A percentile compares a stretch with the other conserved stretches of the same genome.
Evolutionary conservation across 2,113 vertebrate genomes (phyloP).

Genomic region (Pithys albifrons): DNA sequence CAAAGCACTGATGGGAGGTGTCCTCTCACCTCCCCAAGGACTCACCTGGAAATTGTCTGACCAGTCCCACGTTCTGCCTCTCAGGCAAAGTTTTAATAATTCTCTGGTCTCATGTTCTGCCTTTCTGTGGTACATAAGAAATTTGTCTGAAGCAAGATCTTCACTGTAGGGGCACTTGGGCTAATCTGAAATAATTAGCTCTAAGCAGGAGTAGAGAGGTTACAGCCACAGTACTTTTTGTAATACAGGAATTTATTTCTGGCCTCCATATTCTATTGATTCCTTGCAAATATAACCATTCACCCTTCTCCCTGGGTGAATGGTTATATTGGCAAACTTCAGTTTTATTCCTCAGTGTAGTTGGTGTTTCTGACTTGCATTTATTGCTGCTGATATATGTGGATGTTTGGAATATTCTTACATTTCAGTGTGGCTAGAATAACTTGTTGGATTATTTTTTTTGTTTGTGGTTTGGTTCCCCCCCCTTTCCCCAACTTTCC

Average conservation of each 20-base stretch:
- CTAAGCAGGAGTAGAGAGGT: not conserved
- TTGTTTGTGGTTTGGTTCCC: not conserved
- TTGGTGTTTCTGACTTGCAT: not conserved
- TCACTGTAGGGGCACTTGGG: not conserved
- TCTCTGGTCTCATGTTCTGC: accelerated
- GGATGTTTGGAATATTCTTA: not conserved
- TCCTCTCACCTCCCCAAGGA: not conserved
- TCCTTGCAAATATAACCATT: not conserved
- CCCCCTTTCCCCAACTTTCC: not conserved
- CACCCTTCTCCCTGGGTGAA: not conserved
- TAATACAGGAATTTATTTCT: not conserved
- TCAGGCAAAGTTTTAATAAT: not conserved
- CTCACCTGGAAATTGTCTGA: not conserved
- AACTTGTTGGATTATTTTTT: not conserved
- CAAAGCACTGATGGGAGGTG: not conserved
- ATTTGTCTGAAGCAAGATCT: not conserved
- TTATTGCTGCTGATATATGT: not conserved
- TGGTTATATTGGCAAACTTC: not conserved
- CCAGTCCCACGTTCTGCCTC: not conserved
- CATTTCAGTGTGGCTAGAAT: not conserved
- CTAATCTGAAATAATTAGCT: not conserved
- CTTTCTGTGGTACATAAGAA: not conserved
- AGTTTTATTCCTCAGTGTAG: not conserved
- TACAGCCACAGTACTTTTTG: not conserved
- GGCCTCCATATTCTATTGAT: not conserved